Percentiles rank a stretch among this genome's conserved stretches.
phyloP scores from a whole-genome alignment of 2,888 invertebrate species.

The Stenchaetothrips biformis region DNA sequence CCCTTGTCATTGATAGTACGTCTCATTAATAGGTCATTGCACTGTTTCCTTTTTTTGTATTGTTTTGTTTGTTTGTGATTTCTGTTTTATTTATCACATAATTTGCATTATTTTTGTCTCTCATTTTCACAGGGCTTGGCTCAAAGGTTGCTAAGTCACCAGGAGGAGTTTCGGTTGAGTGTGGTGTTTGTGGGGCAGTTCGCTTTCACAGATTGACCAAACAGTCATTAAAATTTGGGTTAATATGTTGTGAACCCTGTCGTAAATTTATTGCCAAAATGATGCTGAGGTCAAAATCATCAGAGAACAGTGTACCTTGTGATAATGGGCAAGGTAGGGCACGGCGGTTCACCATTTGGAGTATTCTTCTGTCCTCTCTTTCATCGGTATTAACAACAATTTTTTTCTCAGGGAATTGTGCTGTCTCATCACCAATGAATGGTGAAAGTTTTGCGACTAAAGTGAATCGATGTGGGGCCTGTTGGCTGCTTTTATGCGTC shows the following conservation, averaged over 20 bases:
- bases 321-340: slow-evolving; percentile 41
- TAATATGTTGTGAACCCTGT: slow-evolving; percentile 79
- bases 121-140: not conserved
- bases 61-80: slow-evolving; percentile 26
- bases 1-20: slow-evolving; percentile 42
- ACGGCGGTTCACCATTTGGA: not conserved
- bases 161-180: slow-evolving; percentile 42
- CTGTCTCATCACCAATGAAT: slow-evolving; percentile 68
- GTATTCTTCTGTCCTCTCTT: not conserved
- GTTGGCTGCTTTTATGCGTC: slow-evolving; percentile 81
- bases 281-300: slow-evolving; percentile 41
- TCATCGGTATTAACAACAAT: slow-evolving; percentile 33
- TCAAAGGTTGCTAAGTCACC: not conserved
- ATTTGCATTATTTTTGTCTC: not conserved
- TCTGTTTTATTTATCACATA: not conserved
- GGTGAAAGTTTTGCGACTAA: slow-evolving; percentile 63
- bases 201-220: slow-evolving; percentile 70
- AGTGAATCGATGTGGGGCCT: slow-evolving; percentile 74
- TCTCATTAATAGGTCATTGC: slow-evolving; percentile 37
- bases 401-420: slow-evolving; percentile 57
- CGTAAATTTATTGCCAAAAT: slow-evolving; percentile 80
- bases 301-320: slow-evolving; percentile 32
- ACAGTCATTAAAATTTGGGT: slow-evolving; percentile 77
- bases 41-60: slow-evolving; percentile 32
- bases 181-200: slow-evolving; percentile 74